Evolutionary conservation across 2,888 invertebrate species (phyloP), one percentile per base, ranked within the genome.

Genomic region (Eurois occulta): DNA sequence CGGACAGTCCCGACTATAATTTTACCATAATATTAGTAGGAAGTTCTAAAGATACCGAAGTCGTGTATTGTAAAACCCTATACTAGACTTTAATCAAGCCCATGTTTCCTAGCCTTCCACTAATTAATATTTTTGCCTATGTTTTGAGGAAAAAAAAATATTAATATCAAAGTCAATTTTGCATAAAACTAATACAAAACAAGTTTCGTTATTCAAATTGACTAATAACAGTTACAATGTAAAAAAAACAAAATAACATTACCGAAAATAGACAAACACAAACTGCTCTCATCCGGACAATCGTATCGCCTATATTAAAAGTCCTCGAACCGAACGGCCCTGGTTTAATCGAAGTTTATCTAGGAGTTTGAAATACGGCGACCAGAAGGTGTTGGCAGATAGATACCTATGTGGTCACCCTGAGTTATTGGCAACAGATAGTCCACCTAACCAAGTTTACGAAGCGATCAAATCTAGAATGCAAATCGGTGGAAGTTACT

Each of bases 321-420:
- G 55, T 24, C 43, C 10, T 55, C 67, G 71, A 75, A 80, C 72
- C 18, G 60, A 67, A 75, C 80, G 77, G 69, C 72, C 72, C 73
- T 68, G 84, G 89, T 90, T 90, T 90, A 91, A 91, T 92, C 92
- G 90, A 91, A 92, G 92, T 92, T 92, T 91, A 90, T 90, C 90
- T 86, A 87, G 86, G 84, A 91, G 90, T 91, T 91, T 89, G 89
- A 89, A 91, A 91, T 90, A 90, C 90, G 83, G 86, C 74, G 87
- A 86, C 88, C 90, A 89, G 87, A 89, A 89, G 88, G 85, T 75
- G 83, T 80, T 79, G 78, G 78, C 75, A 81, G 78, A 80, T 80
- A 84, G 70, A 81, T 87, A 88, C 78, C 77, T 81, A 81, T 72
- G 84, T 78, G 87, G 77, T 69, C 70, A 71, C 46, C 55, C 55